Evolutionary conservation across 1,140 invertebrate genomes (phyloP), one percentile per base, ranked within the genome.

Genomic region (Brevipalpus yothersi): DNA sequence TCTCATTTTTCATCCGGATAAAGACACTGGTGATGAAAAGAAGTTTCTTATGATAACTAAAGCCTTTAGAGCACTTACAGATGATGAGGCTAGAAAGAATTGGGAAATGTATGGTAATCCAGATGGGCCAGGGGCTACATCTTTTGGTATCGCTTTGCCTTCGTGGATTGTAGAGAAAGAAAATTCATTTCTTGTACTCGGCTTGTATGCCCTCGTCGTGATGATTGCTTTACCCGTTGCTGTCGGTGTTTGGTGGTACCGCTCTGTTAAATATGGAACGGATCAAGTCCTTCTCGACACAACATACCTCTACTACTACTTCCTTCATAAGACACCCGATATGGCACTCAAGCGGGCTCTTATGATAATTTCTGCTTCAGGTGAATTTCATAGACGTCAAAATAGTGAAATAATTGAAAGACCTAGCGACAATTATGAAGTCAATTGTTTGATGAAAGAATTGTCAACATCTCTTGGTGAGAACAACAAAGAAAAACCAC

Each of bases 161-260:
- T 96, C 93, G 58, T 99, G 94, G 94, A 96, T 99, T 72, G 90
- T 99, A n/a, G 92, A 97, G 69, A 93, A 95, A 71, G 87, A 98
- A 74, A 98, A 99, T 72, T 95, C 91, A 64, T 80, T 97, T 42
- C 95, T 89, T 74, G 76, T 96, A 10, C 75, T 98, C 45, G 90
- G 89, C 15, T 76, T 94, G 0, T 99, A 99, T 75, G 90, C 82
- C 19, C 73, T 97, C 49, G 82, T 98, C 1, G 98, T 99, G 68
- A 97, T 99, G 91, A 82, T 98, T 57, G 86, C 90, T 58, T 72
- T 98, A 65, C 93, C 93, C 13, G 84, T 85, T 58, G 81, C 82
- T 64, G 84, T 97, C 64, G 92, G 92, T 53, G 86, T 86, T 66
- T 98, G 95, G 94, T 99, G 95, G 95, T 94, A 96, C 71, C 80